Evolutionary conservation across 2,113 vertebrate species (phyloP), one percentile per base, ranked within the genome.

Genomic region (Heterotilapia buettikoferi): DNA sequence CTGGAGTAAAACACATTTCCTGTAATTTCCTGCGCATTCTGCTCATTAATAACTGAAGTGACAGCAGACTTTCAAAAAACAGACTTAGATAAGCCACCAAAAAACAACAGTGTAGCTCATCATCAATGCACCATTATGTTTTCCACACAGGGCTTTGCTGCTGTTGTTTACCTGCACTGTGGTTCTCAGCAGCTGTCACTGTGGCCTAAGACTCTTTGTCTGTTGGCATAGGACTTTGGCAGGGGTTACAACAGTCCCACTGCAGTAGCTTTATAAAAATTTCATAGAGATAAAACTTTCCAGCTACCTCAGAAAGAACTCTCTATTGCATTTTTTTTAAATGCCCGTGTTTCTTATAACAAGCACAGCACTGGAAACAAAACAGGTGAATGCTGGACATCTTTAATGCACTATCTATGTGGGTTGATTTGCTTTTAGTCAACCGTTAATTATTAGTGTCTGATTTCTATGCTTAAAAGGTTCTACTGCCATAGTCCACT

Each of bases 21-120:
- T 80, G 29, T 66, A 52, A 50, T 73, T 78, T 84, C 36, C 14
- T 16, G 36, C 11, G 14, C 78, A 87, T 82, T 79, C 45, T 85
- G 66, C 24, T 54, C 36, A 93, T 94, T 59, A 87, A 93, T 91
- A 68, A 93, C 89, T 91, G 4, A 95, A 54, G 9, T n/a, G n/a
- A 81, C 43, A 47, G 52, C 24, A 71, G 21, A 84, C 29, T 90
- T 89, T 86, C 88, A 61, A 86, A 53, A 80, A 90, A 91, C 40
- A 71, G 4, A 82, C 24, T 21, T 76, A 12, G 50, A 85, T 78
- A 38, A 80, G 12, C 61, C 24, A 57, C 63, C n/a, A 57, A 90
- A 84, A 31, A 82, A 82, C 11, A 83, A 59, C 19, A 43, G 45
- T 82, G 38, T 68, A 26, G 80, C 61, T 87, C 24, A 59, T 85